Evolutionary conservation across 1,140 invertebrate species (phyloP).

Genomic region (Drosophila prosaltans): DNA sequence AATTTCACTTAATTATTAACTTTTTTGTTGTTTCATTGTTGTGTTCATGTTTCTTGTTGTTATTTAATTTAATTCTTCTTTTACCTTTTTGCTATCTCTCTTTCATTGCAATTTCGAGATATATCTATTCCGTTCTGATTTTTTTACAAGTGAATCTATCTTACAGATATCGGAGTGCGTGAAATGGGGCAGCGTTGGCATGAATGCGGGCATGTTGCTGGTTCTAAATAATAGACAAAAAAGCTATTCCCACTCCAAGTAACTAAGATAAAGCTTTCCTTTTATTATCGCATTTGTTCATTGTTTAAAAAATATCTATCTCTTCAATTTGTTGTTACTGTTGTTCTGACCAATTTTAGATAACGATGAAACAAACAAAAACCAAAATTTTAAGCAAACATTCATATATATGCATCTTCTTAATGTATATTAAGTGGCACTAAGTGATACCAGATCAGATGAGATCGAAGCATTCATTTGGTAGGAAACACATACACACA

Average conservation of each 20-base stretch:
- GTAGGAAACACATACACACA: not conserved
- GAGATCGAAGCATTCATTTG: constrained; percentile 4
- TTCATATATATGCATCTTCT: not conserved
- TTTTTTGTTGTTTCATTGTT: constrained; percentile 13
- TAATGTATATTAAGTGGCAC: constrained; percentile 7
- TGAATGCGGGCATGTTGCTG: constrained; percentile 87
- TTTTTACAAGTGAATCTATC: constrained; percentile 64
- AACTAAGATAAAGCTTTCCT: constrained; percentile 36
- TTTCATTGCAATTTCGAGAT: constrained; percentile 33
- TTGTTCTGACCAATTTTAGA: constrained; percentile 7
- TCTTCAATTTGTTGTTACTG: constrained; percentile 19
- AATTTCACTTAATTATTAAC: not conserved
- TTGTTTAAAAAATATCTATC: not conserved
- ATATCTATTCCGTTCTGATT: constrained; percentile 28
- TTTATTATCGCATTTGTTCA: constrained; percentile 10
- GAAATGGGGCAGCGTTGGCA: constrained; percentile 87
- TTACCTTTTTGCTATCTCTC: constrained; percentile 1
- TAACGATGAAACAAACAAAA: constrained; percentile 3
- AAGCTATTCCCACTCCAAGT: constrained; percentile 66
- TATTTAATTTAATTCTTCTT: not conserved
- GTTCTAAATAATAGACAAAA: constrained; percentile 84
- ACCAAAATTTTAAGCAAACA: not conserved
- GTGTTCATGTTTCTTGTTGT: not conserved
- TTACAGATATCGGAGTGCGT: constrained; percentile 88
- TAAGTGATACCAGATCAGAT: constrained; percentile 6